Evolutionary conservation across 2,888 invertebrate species (phyloP), one percentile per base, ranked within the genome.

Genomic region (Adelognathus sp.): DNA sequence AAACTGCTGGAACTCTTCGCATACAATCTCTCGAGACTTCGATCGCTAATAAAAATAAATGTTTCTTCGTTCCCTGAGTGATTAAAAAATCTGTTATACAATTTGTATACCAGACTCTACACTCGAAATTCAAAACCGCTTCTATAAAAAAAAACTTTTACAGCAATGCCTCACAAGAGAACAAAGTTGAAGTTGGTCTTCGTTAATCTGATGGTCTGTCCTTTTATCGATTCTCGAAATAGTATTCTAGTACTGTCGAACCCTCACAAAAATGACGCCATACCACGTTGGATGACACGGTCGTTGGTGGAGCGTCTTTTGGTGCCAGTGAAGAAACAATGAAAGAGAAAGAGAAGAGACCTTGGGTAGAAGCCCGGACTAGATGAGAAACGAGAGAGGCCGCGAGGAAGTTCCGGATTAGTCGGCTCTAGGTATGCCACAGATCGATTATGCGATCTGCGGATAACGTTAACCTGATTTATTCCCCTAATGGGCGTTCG

Each of bases 401-500:
- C 16, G 54, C 44, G 39, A 73, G 52, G 41, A 64, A 36, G 56
- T 44, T 24, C 31, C 61, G 81, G 77, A 81, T 84, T 78, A 82
- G 75, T 73, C 70, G 64, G 61, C 74, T 61, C 54, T 75, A 66
- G 78, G 67, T 80, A 79, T 72, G 77, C 64, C 86, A n/a, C n/a
- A 88, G 87, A 90, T 90, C 89, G 90, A 90, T 90, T 87, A 88
- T 89, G 87, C 87, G 87, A 88, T 88, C 90, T 91, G 90, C 85
- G 89, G 89, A 89, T 91, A 91, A 90, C 90, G 86, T 89, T 88
- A 83, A 87, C 85, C 91, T 91, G 91, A 91, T 91, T 91, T 91
- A 91, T 90, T 91, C 89, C 89, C 90, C 88, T 90, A 90, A 91
- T 91, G 90, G 91, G 90, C 90, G 91, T 90, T 90, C 87, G 91